These are phyloP conservation scores for Tetramorium simillimum DNA, from an alignment of 1,140 invertebrate species.

Conservation along the genomic window DNA sequence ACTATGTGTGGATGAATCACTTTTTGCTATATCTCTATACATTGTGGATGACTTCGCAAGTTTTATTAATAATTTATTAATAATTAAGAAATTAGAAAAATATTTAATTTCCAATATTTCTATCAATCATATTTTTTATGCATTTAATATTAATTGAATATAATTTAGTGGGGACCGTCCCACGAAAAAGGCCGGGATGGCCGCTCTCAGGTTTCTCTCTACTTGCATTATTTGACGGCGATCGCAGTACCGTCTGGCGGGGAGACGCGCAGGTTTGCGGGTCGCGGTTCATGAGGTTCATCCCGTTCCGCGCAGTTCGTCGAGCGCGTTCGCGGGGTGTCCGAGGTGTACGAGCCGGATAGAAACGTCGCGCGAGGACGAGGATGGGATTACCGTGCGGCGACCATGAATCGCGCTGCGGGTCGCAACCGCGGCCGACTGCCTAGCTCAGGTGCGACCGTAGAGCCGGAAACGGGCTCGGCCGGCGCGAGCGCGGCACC, in stretches of 20 bases:
- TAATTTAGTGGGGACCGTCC: too few species aligned
- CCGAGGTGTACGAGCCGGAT: background rate
- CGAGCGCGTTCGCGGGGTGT: background rate
- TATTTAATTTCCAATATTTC: too few species aligned
- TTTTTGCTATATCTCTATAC: too few species aligned
- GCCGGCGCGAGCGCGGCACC: slow-evolving; percentile 35
- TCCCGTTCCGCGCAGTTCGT: background rate
- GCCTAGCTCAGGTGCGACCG: slow-evolving; percentile 27
- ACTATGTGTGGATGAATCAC: too few species aligned
- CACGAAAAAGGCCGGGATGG: too few species aligned
- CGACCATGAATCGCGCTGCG: slow-evolving; percentile 36
- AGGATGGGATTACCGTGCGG: slow-evolving; percentile 60
- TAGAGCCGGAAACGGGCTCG: slow-evolving; percentile 22
- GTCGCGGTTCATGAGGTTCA: background rate
- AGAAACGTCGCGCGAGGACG: slow-evolving; percentile 29
- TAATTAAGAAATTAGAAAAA: too few species aligned
- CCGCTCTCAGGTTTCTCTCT: too few species aligned
- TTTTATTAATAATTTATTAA: too few species aligned
- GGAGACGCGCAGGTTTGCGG: background rate
- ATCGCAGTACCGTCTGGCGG: background rate
- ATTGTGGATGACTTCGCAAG: too few species aligned
- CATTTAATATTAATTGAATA: too few species aligned
- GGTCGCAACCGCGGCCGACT: slow-evolving; percentile 25
- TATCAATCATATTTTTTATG: too few species aligned
- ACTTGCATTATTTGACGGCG: too few species aligned